phyloP scores from a whole-genome alignment of 2,113 vertebrate species.

The Chelonoidis abingdonii region DNA sequence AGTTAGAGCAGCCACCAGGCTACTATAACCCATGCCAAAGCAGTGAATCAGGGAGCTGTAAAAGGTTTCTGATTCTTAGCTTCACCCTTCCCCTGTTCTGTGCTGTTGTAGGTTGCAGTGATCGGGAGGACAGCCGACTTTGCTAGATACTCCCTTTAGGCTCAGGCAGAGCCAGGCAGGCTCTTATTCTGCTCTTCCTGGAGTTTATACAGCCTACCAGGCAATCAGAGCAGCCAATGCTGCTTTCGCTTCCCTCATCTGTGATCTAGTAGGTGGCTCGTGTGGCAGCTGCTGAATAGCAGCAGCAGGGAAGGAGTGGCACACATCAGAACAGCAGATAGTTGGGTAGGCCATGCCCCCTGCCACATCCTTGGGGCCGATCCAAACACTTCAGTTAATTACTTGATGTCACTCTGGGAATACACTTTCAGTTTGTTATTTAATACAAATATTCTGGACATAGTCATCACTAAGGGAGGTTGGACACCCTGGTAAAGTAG shows the following conservation, averaged over 20 bases:
- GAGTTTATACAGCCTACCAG: rapidly evolving
- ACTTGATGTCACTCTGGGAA: neutral
- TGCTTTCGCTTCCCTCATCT: neutral
- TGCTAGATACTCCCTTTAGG: neutral
- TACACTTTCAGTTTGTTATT: neutral
- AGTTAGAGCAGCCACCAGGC: neutral
- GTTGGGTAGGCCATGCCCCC: neutral
- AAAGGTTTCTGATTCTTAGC: rapidly evolving
- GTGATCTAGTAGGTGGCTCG: neutral
- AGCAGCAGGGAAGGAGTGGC: neutral
- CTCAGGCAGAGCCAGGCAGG: rapidly evolving
- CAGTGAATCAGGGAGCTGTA: neutral
- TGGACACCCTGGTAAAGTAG: constrained; percentile 45
- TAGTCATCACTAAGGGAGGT: neutral
- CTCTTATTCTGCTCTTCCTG: neutral
- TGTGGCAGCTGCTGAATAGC: rapidly evolving
- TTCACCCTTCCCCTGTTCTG: neutral
- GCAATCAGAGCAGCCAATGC: neutral
- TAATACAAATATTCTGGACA: neutral
- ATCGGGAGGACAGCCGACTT: too few species aligned
- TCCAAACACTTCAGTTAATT: neutral
- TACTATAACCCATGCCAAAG: rapidly evolving
- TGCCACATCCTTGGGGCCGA: neutral
- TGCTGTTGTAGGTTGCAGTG: neutral
- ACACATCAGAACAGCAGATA: neutral